phyloP scores from a whole-genome alignment of 1,140 invertebrate genomes.

The Pseudomyrmex sp. region DNA sequence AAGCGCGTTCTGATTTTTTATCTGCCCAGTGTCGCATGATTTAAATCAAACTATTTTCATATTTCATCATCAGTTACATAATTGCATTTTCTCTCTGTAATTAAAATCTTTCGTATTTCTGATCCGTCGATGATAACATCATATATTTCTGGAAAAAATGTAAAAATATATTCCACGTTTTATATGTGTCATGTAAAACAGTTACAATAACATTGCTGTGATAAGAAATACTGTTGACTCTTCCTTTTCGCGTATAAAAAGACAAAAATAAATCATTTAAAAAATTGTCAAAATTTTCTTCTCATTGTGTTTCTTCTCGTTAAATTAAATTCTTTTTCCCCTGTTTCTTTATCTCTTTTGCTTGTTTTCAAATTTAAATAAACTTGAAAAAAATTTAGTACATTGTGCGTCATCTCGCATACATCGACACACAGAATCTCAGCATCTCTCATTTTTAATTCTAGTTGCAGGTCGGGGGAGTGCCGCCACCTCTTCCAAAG shows the following conservation, averaged over 20 bases:
- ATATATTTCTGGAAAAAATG: constrained; percentile 14
- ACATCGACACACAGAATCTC: neutral
- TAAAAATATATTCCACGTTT: neutral
- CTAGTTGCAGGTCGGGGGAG: constrained; percentile 15
- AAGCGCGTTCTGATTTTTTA: too few species aligned
- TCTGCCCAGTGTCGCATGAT: too few species aligned
- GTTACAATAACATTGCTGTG: neutral
- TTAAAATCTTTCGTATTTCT: constrained; percentile 17
- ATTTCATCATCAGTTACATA: constrained; percentile 25
- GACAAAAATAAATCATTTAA: too few species aligned
- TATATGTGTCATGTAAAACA: neutral
- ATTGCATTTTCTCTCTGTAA: constrained; percentile 10
- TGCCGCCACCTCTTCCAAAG: constrained; percentile 51
- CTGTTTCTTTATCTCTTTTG: neutral
- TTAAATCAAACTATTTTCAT: too few species aligned
- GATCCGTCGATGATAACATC: neutral
- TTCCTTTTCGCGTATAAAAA: too few species aligned
- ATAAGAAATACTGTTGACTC: too few species aligned
- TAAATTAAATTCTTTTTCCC: too few species aligned
- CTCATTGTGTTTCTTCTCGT: too few species aligned
- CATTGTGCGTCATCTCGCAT: neutral
- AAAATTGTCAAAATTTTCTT: too few species aligned
- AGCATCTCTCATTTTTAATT: constrained; percentile 46
- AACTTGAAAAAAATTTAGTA: constrained; percentile 46
- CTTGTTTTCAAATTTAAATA: neutral